phyloP scores from a whole-genome alignment of 2,113 vertebrate genomes.

The Oryzias melastigma region DNA sequence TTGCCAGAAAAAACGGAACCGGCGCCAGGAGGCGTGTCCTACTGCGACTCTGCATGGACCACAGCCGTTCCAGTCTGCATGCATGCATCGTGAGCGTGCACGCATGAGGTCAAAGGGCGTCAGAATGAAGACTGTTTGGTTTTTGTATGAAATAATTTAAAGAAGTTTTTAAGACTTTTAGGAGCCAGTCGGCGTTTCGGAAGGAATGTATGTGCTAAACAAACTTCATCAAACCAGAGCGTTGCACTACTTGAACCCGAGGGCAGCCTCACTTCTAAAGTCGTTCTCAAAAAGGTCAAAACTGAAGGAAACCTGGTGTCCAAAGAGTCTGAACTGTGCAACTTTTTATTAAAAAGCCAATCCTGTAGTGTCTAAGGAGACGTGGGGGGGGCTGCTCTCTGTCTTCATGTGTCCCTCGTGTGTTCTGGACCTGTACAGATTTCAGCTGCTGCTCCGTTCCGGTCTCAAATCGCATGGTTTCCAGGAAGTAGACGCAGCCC shows the following conservation, averaged over 20 bases:
- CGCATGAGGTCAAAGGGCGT: conserved; percentile 41
- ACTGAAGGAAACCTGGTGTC: conserved; percentile 31
- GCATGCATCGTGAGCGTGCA: conserved; percentile 28
- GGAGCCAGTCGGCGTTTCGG: conserved; percentile 29
- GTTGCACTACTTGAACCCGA: conserved; percentile 40
- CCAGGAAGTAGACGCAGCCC: conserved; percentile 39
- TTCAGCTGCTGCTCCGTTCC: conserved; percentile 37
- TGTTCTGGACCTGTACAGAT: conserved; percentile 50
- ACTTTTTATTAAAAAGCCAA: conserved; percentile 45
- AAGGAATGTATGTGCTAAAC: conserved; percentile 49
- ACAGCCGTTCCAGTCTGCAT: conserved; percentile 36
- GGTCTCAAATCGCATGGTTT: conserved; percentile 13
- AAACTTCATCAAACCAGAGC: conserved; percentile 11
- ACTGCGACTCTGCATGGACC: conserved; percentile 72
- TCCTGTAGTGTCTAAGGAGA: conserved; percentile 13
- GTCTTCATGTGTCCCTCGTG: conserved; percentile 34
- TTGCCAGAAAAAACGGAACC: conserved; percentile 31
- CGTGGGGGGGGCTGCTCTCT: conserved; percentile 5
- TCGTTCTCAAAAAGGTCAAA: conserved; percentile 48
- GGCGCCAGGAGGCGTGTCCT: conserved; percentile 19
- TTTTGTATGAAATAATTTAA: conserved; percentile 78
- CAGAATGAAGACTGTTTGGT: conserved; percentile 34
- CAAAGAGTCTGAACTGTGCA: conserved; percentile 24
- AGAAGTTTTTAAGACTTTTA: conserved; percentile 57
- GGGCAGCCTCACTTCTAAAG: conserved; percentile 60